These are phyloP conservation scores for Liodrosophila aerea DNA, from an alignment of 2,888 invertebrate genomes.

Conservation along the genomic window DNA sequence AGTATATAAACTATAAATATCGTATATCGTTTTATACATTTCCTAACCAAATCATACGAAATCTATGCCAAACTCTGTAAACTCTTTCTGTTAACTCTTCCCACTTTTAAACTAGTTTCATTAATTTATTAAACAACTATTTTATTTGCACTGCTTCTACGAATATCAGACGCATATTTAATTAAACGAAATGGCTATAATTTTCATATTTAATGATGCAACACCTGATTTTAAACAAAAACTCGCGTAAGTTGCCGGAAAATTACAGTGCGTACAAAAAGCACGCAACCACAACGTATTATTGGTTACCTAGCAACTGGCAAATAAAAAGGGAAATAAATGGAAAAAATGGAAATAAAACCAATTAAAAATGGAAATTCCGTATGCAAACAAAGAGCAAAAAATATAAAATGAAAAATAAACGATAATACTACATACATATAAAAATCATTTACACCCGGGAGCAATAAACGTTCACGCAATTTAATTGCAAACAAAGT, in stretches of 20 bases:
- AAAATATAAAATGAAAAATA: constrained; percentile 34
- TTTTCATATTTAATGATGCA: constrained; percentile 74
- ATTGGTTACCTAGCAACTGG: constrained; percentile 59
- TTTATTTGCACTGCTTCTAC: not conserved
- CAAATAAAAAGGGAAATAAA: constrained; percentile 24
- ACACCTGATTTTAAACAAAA: constrained; percentile 51
- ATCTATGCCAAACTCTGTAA: too few species aligned
- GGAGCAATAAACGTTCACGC: constrained; percentile 74
- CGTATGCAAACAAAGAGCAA: constrained; percentile 20
- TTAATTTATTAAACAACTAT: not conserved
- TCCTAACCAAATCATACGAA: too few species aligned
- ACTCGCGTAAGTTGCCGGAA: constrained; percentile 8
- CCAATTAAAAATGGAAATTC: constrained; percentile 65
- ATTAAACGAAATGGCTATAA: constrained; percentile 58
- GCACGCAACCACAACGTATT: constrained; percentile 46
- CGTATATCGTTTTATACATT: too few species aligned
- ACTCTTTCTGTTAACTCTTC: too few species aligned
- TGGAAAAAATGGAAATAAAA: constrained; percentile 48
- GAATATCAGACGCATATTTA: constrained; percentile 55
- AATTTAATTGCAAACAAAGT: constrained; percentile 72
- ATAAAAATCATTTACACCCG: constrained; percentile 52
- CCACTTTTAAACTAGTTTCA: too few species aligned
- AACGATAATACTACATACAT: constrained; percentile 28
- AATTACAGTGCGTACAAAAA: constrained; percentile 37
- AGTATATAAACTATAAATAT: too few species aligned